phyloP scores from a whole-genome alignment of 2,888 invertebrate genomes.

The Diogma glabrata region DNA sequence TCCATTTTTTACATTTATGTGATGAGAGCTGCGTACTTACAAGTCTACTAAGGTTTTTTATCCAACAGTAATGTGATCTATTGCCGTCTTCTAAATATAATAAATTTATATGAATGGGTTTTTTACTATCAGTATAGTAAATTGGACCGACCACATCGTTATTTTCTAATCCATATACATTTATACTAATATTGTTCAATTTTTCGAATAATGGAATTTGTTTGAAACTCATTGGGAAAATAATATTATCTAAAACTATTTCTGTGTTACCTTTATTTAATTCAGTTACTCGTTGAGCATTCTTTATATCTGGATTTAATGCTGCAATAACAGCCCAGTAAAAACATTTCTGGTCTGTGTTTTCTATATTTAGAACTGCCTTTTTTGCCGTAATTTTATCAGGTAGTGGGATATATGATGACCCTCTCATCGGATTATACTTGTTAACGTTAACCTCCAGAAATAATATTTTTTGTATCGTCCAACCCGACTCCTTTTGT shows the following conservation, averaged over 20 bases:
- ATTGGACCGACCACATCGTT: constrained; percentile 19
- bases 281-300: background rate
- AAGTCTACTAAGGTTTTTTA: background rate
- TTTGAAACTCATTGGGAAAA: constrained; percentile 20
- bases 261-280: background rate
- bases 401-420: background rate
- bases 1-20: constrained; percentile 19
- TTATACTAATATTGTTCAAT: constrained; percentile 20
- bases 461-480: background rate
- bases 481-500: background rate
- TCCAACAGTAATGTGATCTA: background rate
- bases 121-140: constrained; percentile 12
- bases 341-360: background rate
- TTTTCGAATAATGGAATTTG: constrained; percentile 22
- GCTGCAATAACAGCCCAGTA: background rate
- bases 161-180: constrained; percentile 18
- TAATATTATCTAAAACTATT: constrained; percentile 17
- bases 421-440: background rate
- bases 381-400: too few species aligned
- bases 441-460: background rate
- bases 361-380: background rate
- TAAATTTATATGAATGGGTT: constrained; percentile 22
- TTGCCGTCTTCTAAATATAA: constrained; percentile 13
- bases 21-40: constrained; percentile 12
- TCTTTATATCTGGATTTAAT: background rate